Evolutionary conservation across 2,113 vertebrate species (phyloP), one percentile per base, ranked within the genome.

Genomic region (Mus pahari): DNA sequence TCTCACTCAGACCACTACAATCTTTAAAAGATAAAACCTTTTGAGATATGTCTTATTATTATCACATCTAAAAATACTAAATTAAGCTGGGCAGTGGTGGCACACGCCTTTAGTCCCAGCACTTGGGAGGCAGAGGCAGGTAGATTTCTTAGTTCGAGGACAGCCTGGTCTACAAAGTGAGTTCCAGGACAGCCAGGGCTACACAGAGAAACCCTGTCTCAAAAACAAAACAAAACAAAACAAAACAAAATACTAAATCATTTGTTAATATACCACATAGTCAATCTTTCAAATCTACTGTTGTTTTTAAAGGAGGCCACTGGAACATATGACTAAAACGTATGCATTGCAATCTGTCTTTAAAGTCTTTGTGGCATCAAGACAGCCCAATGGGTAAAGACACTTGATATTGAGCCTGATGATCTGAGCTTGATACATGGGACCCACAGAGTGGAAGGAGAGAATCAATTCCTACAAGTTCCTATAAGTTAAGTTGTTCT

Each of bases 231-330:
- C n/a, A n/a, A n/a, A n/a, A n/a, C n/a, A n/a, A n/a, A n/a, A n/a
- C n/a, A n/a, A n/a, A n/a, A n/a, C n/a, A 96, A 92, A 88, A 58
- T 74, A 36, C 53, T 82, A 93, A 55, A 22, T 64, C 68, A 64
- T 96, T 75, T 13, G 9, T 81, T 94, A 92, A 87, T 33, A 58
- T 78, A 74, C 73, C 26, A 77, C 88, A 88, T 86, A 91, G 28
- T 95, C 60, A 55, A 33, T 78, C 3, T 89, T 84, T 82, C 60
- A 74, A 50, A 62, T 91, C 86, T 73, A 20, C 33, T 66, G 5
- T 75, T 74, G 33, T 84, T 93, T 95, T 70, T 20, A 74, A 88
- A 91, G 58, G 58, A 84, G 55, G 5, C 58, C 73, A 11, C 50
- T 78, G 88, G 12, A 83, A 92, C 28, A 42, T 60, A 66, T 22